These are phyloP conservation scores for Mallateleia sp. DNA, from an alignment of 2,888 invertebrate species.

Conservation along the genomic window DNA sequence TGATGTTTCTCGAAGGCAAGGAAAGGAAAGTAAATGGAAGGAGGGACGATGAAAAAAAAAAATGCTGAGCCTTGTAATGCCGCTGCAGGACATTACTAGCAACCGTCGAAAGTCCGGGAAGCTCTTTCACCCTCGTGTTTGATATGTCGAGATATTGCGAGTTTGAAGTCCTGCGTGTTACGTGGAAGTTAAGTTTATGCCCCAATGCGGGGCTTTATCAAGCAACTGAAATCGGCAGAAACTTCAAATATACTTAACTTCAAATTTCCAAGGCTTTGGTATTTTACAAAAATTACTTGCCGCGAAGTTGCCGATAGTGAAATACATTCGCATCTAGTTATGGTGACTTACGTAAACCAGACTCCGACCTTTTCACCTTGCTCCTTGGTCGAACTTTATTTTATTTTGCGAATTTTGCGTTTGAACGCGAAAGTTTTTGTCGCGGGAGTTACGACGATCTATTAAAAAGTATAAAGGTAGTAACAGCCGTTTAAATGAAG, in stretches of 20 bases:
- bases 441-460: constrained; percentile 20
- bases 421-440: neutral
- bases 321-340: neutral
- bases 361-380: constrained; percentile 11
- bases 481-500: constrained; percentile 59
- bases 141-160: constrained; percentile 76
- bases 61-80: constrained; percentile 60
- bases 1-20: constrained; percentile 66
- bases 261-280: constrained; percentile 62
- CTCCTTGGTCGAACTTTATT: neutral
- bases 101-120: constrained; percentile 76
- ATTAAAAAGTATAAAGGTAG: constrained; percentile 42
- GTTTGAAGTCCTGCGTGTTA: constrained; percentile 75
- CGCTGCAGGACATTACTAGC: constrained; percentile 75
- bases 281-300: constrained; percentile 62
- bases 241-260: constrained; percentile 67
- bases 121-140: constrained; percentile 74
- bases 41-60: constrained; percentile 34
- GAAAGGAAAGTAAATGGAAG: constrained; percentile 45
- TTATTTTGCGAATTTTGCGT: neutral
- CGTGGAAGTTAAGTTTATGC: constrained; percentile 66
- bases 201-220: too few species aligned
- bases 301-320: constrained; percentile 33
- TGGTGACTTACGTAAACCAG: constrained; percentile 39
- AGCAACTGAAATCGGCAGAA: too few species aligned